Conservation (phyloP, 1,140 invertebrate genomes). For the Phymorhynchus buccinoides region DNA sequence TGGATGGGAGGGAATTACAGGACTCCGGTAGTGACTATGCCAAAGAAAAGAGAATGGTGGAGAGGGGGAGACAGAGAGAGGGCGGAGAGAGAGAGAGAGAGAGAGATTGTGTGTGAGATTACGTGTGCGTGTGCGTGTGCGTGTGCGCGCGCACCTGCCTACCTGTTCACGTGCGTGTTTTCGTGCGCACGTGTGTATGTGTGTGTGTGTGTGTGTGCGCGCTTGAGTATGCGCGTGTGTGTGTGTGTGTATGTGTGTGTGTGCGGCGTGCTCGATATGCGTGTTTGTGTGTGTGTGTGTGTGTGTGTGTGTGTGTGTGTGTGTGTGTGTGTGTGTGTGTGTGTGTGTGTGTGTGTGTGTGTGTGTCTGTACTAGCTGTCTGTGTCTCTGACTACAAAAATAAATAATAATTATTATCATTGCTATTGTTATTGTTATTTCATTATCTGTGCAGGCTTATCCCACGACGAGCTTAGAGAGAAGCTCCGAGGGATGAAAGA, state of each 20-base stretch:
- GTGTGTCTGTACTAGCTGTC: too few species aligned
- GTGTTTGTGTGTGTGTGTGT: neutral
- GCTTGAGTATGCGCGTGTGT: neutral
- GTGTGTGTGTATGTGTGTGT: neutral
- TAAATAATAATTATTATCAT: neutral
- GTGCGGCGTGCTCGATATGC: neutral
- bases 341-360: neutral
- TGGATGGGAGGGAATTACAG: too few species aligned
- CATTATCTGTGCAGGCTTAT: conserved; percentile 52
- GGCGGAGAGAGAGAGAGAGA: too few species aligned
- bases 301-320: neutral
- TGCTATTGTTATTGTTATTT: neutral
- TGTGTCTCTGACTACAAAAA: neutral
- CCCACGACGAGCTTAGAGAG: conserved; percentile 53
- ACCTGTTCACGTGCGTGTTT: neutral
- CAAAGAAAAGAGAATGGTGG: too few species aligned
- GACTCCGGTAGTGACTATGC: too few species aligned
- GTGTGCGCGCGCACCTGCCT: too few species aligned
- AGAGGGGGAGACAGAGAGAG: too few species aligned
- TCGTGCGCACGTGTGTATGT: neutral
- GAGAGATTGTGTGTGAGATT: too few species aligned
- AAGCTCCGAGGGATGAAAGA: conserved; percentile 58
- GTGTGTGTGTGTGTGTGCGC: neutral
- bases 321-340: neutral
- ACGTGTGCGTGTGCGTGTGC: neutral